Evolutionary conservation across 2,888 invertebrate species (phyloP).

Genomic region (Xestia ashworthii): DNA sequence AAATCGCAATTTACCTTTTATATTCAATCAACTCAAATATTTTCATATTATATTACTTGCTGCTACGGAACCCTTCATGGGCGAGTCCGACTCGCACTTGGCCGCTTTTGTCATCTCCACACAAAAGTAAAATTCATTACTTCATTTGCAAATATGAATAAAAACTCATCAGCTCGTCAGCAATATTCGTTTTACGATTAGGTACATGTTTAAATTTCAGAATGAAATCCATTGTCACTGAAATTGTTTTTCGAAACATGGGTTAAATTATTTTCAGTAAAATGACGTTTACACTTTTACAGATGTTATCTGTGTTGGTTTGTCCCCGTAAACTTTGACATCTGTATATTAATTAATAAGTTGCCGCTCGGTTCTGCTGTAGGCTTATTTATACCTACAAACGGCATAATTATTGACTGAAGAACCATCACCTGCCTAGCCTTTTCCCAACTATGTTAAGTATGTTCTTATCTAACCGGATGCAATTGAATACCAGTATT

Average conservation of each 20-base stretch:
- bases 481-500: neutral
- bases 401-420: neutral
- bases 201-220: neutral
- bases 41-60: too few species aligned
- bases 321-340: constrained; percentile 14
- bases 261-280: constrained; percentile 6
- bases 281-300: neutral
- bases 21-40: too few species aligned
- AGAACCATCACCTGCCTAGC: constrained; percentile 4
- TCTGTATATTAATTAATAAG: neutral
- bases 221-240: neutral
- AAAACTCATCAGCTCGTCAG: neutral
- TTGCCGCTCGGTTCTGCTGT: neutral
- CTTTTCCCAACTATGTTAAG: neutral
- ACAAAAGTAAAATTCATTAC: neutral
- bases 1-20: too few species aligned
- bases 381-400: neutral
- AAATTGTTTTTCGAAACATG: neutral
- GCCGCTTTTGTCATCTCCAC: neutral
- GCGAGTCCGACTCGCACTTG: too few species aligned
- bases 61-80: too few species aligned
- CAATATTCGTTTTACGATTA: neutral
- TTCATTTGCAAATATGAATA: neutral
- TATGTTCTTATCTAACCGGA: neutral
- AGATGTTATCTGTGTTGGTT: neutral